Conservation (phyloP, 2,888 invertebrate species). For the Dynastes tityus region DNA sequence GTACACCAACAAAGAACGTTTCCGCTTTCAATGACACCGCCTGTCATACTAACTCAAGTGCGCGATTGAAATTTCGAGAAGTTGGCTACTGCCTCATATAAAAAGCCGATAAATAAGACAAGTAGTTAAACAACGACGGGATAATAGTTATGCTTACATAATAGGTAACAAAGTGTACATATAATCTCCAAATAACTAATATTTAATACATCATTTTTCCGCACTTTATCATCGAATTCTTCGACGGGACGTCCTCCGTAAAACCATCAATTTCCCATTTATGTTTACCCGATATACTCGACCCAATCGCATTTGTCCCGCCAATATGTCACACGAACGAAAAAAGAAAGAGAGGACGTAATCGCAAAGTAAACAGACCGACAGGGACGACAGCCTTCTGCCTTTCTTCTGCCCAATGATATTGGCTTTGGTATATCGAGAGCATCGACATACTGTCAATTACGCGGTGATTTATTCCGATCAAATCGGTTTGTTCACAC, state of each 20-base stretch:
- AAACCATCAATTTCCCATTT: slow-evolving; percentile 38
- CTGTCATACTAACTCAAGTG: too few relatives aligned
- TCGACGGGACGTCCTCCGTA: neutral
- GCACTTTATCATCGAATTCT: neutral
- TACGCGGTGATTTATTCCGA: slow-evolving; percentile 55
- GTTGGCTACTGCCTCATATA: too few relatives aligned
- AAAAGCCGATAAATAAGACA: too few relatives aligned
- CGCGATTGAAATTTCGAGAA: too few relatives aligned
- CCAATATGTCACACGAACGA: slow-evolving; percentile 38
- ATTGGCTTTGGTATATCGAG: slow-evolving; percentile 38
- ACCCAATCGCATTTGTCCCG: slow-evolving; percentile 43
- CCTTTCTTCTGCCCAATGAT: slow-evolving; percentile 26
- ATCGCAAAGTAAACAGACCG: slow-evolving; percentile 43
- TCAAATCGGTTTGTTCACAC: slow-evolving; percentile 54
- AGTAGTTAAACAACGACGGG: too few relatives aligned
- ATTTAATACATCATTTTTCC: slow-evolving; percentile 12
- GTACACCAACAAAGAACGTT: too few relatives aligned
- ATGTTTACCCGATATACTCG: slow-evolving; percentile 31
- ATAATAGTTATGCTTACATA: too few relatives aligned
- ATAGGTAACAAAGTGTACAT: neutral
- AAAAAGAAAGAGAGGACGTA: slow-evolving; percentile 27
- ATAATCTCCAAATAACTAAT: slow-evolving; percentile 3
- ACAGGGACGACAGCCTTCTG: slow-evolving; percentile 19
- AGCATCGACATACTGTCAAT: slow-evolving; percentile 44
- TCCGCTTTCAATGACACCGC: too few relatives aligned